Evolutionary conservation across 2,113 vertebrate species (phyloP).

Genomic region (Ceyx cyanopectus): DNA sequence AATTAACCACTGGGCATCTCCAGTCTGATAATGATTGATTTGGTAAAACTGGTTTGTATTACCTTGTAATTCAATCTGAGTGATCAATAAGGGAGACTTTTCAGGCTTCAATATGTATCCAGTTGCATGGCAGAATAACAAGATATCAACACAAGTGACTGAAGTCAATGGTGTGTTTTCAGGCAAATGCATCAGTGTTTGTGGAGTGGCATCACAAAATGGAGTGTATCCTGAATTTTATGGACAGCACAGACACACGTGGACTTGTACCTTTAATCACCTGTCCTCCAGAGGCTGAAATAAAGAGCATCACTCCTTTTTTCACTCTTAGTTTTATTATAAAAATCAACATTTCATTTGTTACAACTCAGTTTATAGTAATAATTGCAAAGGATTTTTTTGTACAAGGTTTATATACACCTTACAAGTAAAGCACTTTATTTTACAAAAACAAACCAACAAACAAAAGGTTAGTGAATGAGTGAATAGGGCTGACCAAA

Average conservation of each 20-base stretch:
- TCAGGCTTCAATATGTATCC: background rate
- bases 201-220: background rate
- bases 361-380: constrained; percentile 91
- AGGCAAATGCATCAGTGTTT: background rate
- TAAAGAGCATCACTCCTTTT: constrained; percentile 60
- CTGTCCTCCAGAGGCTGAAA: background rate
- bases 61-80: background rate
- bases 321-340: constrained; percentile 90
- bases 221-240: background rate
- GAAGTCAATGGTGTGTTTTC: background rate
- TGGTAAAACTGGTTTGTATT: background rate
- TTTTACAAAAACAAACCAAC: constrained; percentile 80
- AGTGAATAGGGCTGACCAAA: constrained; percentile 86
- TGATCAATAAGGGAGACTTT: background rate
- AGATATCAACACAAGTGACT: background rate
- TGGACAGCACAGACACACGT: background rate
- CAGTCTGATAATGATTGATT: background rate
- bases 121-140: background rate
- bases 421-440: constrained; percentile 89
- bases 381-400: constrained; percentile 84
- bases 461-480: constrained; percentile 73
- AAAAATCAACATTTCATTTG: constrained; percentile 93
- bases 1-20: background rate
- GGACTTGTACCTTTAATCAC: background rate
- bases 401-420: constrained; percentile 90